Base-by-base conservation (phyloP, 2,797 vertebrate species). In the Siniperca obscura region DNA sequence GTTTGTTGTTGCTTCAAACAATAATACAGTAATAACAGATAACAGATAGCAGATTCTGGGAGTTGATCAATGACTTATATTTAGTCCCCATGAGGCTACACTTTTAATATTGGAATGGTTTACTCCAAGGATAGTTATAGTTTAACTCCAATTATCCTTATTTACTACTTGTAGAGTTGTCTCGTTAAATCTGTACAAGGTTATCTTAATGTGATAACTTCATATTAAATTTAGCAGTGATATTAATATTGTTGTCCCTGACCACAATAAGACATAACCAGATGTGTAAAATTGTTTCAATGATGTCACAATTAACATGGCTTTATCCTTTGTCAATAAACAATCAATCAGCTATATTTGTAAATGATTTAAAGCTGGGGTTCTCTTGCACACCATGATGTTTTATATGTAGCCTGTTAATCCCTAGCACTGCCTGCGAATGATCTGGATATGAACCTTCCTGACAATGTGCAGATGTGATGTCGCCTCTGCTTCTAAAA, bases 401-500 rank as follows among this genome's bases (percentile, higher is more conserved):
- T 71, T 57, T 55, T 8, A n/a, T 52, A 30, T 62, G 34, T 36
- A 22, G 46, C 6, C 19, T 55, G 17, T 55, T 38, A 60, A 40
- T 73, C 17, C 13, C 0, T n/a, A 30, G 3, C 27, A 7, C 42
- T 48, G 55, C 55, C 40, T 46, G 56, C 17, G 25, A 55, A 52
- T 8, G 7, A 17, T 62, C 72, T 64, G 74, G 46, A 77, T 62
- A 59, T 74, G 66, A 76, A 60, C 53, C 44, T 52, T 59, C 19
- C 70, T 57, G 68, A 76, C 59, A 61, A 30, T 21, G 22, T 59
- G 40, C 65, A 80, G 69, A 85, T 78, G 64, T 65, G 60, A 65
- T 72, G 65, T 74, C 6, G 36, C 74, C 76, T 50, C 67, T 70
- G 71, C 82, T 73, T 80, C 65, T 83, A 44, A 84, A 82, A 59